Conservation (phyloP, 2,888 invertebrate species). For the Sthenelais limicola region DNA sequence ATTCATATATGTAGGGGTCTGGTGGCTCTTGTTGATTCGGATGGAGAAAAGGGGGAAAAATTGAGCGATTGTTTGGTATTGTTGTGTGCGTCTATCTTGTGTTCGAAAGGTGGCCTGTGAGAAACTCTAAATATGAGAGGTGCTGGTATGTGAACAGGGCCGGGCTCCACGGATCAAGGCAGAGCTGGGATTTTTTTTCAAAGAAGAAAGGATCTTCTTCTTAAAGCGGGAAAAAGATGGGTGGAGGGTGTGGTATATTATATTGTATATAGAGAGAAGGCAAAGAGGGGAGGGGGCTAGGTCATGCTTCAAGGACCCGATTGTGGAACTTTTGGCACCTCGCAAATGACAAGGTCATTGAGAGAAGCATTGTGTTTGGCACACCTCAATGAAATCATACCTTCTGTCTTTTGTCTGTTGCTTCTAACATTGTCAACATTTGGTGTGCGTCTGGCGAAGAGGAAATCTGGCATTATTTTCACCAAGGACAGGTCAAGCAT, state of each 20-base stretch:
- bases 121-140: too few species aligned
- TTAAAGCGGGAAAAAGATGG: too few species aligned
- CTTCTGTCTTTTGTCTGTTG: conserved; percentile 6
- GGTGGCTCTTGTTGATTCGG: neutral
- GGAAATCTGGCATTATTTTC: conserved; percentile 30
- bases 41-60: neutral
- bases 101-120: too few species aligned
- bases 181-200: neutral
- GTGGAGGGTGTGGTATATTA: too few species aligned
- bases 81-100: too few species aligned
- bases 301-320: too few species aligned
- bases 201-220: neutral
- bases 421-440: conserved; percentile 7
- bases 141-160: conserved; percentile 6
- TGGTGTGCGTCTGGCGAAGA: neutral
- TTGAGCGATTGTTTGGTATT: conserved; percentile 4
- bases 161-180: neutral
- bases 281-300: too few species aligned
- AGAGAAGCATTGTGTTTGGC: neutral
- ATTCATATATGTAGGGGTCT: too few species aligned
- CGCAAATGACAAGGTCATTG: conserved; percentile 4
- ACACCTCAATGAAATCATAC: conserved; percentile 36
- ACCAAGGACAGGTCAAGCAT: conserved; percentile 19
- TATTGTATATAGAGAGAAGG: too few species aligned
- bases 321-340: too few species aligned